A percentile compares a stretch with the other conserved stretches of the same genome.
Conservation (phyloP, 2,113 vertebrate genomes). For the Atlantisia rogersi region DNA sequence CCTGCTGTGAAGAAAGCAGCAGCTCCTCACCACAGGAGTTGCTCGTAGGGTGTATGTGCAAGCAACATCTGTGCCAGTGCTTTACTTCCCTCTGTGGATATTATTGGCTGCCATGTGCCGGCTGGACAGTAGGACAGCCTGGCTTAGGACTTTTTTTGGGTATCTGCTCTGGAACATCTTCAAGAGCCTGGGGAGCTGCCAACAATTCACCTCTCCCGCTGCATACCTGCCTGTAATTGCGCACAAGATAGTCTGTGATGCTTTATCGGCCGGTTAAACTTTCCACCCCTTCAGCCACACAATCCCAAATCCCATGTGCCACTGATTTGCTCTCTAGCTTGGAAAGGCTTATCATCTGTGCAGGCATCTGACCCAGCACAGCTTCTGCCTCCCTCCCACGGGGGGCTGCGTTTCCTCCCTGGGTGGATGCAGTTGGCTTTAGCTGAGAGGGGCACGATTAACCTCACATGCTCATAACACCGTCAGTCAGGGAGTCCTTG, state of each 20-base stretch:
- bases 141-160: not conserved
- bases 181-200: not conserved
- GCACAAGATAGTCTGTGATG: not conserved
- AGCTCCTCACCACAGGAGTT: not conserved
- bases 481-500: not conserved
- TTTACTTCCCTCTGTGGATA: not conserved
- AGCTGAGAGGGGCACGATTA: not conserved
- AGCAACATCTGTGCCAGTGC: not conserved
- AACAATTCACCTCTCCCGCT: not conserved
- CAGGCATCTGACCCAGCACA: not conserved
- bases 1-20: not conserved
- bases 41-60: not conserved
- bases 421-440: not conserved
- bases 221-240: not conserved
- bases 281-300: not conserved
- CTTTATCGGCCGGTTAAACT: not conserved
- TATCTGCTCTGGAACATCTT: not conserved
- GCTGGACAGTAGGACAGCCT: not conserved
- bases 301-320: not conserved
- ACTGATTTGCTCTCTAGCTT: not conserved
- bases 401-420: accelerated
- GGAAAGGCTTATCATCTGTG: not conserved
- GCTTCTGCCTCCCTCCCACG: not conserved
- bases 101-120: not conserved
- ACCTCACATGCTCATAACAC: not conserved